These are phyloP conservation scores for Zingel zingel DNA, from an alignment of 2,113 vertebrate species.

Conservation along the genomic window DNA sequence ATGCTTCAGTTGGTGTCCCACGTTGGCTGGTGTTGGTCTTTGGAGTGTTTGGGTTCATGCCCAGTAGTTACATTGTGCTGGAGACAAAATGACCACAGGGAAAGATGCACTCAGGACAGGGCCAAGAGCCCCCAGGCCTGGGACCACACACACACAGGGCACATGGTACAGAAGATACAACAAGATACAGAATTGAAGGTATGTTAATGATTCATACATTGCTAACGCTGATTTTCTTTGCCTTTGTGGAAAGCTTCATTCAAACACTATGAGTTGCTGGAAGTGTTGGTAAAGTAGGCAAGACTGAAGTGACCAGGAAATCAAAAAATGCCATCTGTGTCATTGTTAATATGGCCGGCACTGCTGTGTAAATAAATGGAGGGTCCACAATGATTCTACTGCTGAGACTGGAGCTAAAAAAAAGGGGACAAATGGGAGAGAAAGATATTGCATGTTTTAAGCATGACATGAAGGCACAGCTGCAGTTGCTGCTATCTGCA, in stretches of 20 bases:
- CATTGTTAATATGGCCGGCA: slow-evolving; percentile 23
- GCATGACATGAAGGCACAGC: slow-evolving; percentile 69
- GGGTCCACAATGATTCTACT: slow-evolving; percentile 21
- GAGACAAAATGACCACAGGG: slow-evolving; percentile 74
- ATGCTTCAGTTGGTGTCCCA: slow-evolving; percentile 65
- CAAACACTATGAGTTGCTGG: slow-evolving; percentile 8
- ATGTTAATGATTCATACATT: slow-evolving; percentile 46
- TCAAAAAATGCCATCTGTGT: slow-evolving; percentile 68
- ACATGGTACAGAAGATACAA: slow-evolving; percentile 16
- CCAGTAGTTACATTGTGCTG: slow-evolving; percentile 70
- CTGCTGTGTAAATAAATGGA: slow-evolving; percentile 41
- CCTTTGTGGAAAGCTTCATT: slow-evolving; percentile 36
- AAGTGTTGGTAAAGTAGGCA: slow-evolving; percentile 41
- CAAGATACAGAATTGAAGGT: slow-evolving; percentile 44
- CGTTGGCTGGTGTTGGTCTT: slow-evolving; percentile 62
- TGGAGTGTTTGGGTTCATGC: slow-evolving; percentile 74
- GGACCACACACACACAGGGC: slow-evolving; percentile 68
- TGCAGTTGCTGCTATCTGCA: slow-evolving; percentile 54
- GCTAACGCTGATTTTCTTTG: slow-evolving; percentile 33
- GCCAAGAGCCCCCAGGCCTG: slow-evolving; percentile 61
- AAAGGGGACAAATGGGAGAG: slow-evolving; percentile 2
- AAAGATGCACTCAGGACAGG: slow-evolving; percentile 58
- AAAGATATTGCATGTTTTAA: slow-evolving; percentile 60
- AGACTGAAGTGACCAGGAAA: slow-evolving; percentile 42
- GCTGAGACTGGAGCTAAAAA: slow-evolving; percentile 38